Percentiles rank a stretch among this genome's conserved stretches.
phyloP scores from a whole-genome alignment of 2,888 invertebrate species.

The Holacanthella duospinosa region DNA sequence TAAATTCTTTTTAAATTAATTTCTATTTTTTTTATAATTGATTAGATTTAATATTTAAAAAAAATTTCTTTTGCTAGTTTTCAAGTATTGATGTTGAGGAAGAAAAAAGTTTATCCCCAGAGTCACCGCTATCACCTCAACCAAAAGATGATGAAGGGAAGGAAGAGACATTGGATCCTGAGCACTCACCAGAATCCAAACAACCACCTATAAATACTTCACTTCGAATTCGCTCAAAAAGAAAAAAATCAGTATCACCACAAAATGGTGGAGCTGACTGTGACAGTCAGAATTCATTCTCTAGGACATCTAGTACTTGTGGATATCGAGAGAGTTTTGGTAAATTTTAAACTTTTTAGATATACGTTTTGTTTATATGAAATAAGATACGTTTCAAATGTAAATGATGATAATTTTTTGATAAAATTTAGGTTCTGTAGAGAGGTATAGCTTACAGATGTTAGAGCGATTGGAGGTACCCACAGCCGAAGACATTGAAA shows the following conservation, averaged over 20 bases:
- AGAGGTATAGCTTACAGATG: slow-evolving; percentile 37
- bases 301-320: slow-evolving; percentile 75
- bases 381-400: neutral
- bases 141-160: slow-evolving; percentile 24
- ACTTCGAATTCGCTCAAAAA: slow-evolving; percentile 29
- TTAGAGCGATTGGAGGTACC: slow-evolving; percentile 39
- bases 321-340: slow-evolving; percentile 65
- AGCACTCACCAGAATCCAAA: slow-evolving; percentile 17
- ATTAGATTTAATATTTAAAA: no score
- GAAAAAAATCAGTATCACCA: slow-evolving; percentile 32
- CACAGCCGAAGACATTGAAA: slow-evolving; percentile 36
- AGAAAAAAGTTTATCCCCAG: slow-evolving; percentile 38
- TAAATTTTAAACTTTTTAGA: slow-evolving; percentile 14
- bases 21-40: neutral
- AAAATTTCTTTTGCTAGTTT: slow-evolving; percentile 40
- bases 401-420: neutral
- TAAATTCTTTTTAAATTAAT: slow-evolving; percentile 39
- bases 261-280: slow-evolving; percentile 36
- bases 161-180: slow-evolving; percentile 18
- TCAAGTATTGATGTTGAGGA: slow-evolving; percentile 47
- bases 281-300: slow-evolving; percentile 51
- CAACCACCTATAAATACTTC: slow-evolving; percentile 23
- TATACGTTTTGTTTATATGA: neutral
- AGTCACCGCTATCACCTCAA: slow-evolving; percentile 31
- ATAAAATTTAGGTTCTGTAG: slow-evolving; percentile 39